phyloP scores from a whole-genome alignment of 1,140 invertebrate genomes.

The Drusus annulatus region DNA sequence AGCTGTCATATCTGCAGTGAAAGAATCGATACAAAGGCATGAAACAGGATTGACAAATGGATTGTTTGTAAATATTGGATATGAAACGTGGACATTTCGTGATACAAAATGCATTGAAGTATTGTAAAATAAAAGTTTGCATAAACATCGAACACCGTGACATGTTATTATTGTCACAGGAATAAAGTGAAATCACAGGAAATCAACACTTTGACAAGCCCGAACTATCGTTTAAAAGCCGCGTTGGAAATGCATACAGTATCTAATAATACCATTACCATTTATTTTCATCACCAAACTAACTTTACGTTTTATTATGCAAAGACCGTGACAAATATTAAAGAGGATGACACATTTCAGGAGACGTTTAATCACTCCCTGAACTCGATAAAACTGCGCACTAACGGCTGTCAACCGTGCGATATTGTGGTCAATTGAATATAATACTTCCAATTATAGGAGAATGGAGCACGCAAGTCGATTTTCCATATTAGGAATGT shows the following conservation, averaged over 20 bases:
- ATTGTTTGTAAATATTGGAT: too few species aligned
- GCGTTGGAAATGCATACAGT: neutral
- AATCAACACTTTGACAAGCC: constrained; percentile 7
- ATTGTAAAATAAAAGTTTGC: too few species aligned
- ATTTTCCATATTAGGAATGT: constrained; percentile 49
- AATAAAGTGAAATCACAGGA: constrained; percentile 21
- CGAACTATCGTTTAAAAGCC: neutral
- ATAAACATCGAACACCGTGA: neutral
- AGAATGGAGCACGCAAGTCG: constrained; percentile 17
- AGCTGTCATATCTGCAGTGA: too few species aligned
- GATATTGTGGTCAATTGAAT: constrained; percentile 31
- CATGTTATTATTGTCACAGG: constrained; percentile 20
- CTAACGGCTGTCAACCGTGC: constrained; percentile 3
- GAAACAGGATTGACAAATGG: too few species aligned
- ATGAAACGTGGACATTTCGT: too few species aligned
- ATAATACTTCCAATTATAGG: constrained; percentile 32
- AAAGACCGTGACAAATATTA: constrained; percentile 15
- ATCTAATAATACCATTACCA: constrained; percentile 18
- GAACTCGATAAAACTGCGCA: constrained; percentile 46
- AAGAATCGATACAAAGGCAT: too few species aligned
- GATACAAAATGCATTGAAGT: too few species aligned
- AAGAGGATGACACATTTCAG: constrained; percentile 44
- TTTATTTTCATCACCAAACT: constrained; percentile 17
- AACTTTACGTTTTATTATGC: constrained; percentile 21
- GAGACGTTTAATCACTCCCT: constrained; percentile 24